Evolutionary conservation across 1,140 invertebrate genomes (phyloP), one percentile per base, ranked within the genome.

Genomic region (Sycophaga agraensis): DNA sequence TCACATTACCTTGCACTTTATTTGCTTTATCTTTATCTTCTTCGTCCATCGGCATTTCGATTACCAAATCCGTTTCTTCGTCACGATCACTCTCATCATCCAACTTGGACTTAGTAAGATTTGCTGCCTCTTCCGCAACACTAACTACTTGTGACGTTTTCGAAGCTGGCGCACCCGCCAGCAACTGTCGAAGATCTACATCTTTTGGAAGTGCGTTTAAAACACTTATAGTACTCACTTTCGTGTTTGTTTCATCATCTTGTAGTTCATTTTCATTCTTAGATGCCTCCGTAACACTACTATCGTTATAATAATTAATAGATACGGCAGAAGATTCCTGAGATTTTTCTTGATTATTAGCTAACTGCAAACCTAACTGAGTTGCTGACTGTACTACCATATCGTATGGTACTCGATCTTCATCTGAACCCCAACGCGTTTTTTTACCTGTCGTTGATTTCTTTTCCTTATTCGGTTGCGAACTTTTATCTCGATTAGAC

Each of bases 61-160:
- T 79, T 42, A 80, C 66, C 8, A 80, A 70, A 37, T 76, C 66
- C 12, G 71, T 69, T 62, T 81, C 79, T 63, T 77, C 78, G 4
- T 82, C 79, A 48, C 73, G 76, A 59, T 81, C 79, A 24, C 76
- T 81, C 28, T 82, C 79, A 12, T 78, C 79, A 3, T 81, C 78
- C 4, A 68, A 53, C 51, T 82, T 81, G 6, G 71, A 71, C 46
- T 72, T 76, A 0, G 72, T 71, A 5, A 76, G 65, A 66, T 66
- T 72, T 2, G 73, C 75, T 59, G 73, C 71, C 64, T 78, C 74
- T 12, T 79, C 77, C 2, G 76, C 73, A 69, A 76, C 73, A 58
- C 72, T 75, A 26, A 75, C 68, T 6, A 73, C 68, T 24, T 69
- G 65, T 16, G 75, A 68, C 68, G 61, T 59, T 72, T 67, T 77